These are phyloP conservation scores for Gymnoscopelus braueri DNA, from an alignment of 2,797 vertebrate species.

Conservation along the genomic window DNA sequence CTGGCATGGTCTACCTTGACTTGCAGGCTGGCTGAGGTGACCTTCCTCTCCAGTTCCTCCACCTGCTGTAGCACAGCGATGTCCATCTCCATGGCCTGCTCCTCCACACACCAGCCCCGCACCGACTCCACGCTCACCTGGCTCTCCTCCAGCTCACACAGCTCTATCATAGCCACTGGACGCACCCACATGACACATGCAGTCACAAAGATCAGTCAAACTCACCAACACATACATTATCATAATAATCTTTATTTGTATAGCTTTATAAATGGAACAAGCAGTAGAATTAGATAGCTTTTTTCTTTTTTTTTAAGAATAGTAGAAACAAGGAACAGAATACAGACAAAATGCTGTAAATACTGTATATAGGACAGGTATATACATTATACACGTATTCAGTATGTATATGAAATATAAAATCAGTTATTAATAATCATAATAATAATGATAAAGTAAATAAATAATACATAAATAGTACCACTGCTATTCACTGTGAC, in stretches of 20 bases:
- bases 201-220: constrained; percentile 14
- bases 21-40: constrained; percentile 97
- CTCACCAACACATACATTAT: not conserved
- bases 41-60: constrained; percentile 97
- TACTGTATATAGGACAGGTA: not conserved
- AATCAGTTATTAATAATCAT: too few species aligned
- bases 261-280: too few species aligned
- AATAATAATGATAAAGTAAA: too few species aligned
- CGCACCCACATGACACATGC: constrained; percentile 20
- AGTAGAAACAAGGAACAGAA: not conserved
- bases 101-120: constrained; percentile 97
- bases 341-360: constrained; percentile 11
- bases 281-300: not conserved
- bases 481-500: not conserved
- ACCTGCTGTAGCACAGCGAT: constrained; percentile 96
- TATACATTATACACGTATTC: not conserved
- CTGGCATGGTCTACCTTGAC: constrained; percentile 92
- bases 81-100: constrained; percentile 98
- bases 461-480: constrained; percentile 20
- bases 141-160: constrained; percentile 92
- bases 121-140: constrained; percentile 95
- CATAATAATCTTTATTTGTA: too few species aligned
- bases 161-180: constrained; percentile 94
- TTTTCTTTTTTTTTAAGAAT: too few species aligned
- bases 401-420: not conserved